phyloP scores from a whole-genome alignment of 2,888 invertebrate genomes.

The Brachypterus glaber region DNA sequence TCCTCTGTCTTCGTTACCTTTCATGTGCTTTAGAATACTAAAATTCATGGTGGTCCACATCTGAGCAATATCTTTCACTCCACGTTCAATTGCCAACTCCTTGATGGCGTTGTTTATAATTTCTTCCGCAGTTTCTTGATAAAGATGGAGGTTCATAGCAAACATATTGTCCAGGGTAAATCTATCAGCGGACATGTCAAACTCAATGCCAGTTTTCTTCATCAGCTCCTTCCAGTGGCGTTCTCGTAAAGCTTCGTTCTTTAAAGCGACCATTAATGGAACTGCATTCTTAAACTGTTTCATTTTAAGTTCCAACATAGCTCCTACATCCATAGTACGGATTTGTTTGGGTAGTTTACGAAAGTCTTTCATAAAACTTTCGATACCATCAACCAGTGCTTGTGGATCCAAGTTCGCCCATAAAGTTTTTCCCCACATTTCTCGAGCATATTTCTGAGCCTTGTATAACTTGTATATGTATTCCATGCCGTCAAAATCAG shows the following conservation, averaged over 20 bases:
- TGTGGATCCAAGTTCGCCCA: constrained; percentile 84
- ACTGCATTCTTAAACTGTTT: constrained; percentile 80
- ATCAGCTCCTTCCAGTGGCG: constrained; percentile 87
- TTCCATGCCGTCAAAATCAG: constrained; percentile 59
- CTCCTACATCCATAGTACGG: constrained; percentile 51
- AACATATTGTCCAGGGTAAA: constrained; percentile 90
- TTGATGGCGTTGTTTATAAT: constrained; percentile 85
- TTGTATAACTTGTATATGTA: constrained; percentile 67
- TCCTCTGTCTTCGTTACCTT: constrained; percentile 71
- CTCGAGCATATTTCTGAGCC: constrained; percentile 65
- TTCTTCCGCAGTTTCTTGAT: constrained; percentile 74
- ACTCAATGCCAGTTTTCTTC: constrained; percentile 71
- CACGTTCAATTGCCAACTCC: constrained; percentile 83
- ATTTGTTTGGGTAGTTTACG: constrained; percentile 61
- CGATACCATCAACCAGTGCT: constrained; percentile 75
- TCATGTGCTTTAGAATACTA: constrained; percentile 55
- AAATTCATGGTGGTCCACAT: constrained; percentile 60
- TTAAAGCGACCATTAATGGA: constrained; percentile 82
- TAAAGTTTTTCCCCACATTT: constrained; percentile 75
- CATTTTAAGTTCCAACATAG: constrained; percentile 70
- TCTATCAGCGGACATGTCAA: constrained; percentile 76
- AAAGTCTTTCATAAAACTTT: constrained; percentile 70
- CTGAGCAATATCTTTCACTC: constrained; percentile 73
- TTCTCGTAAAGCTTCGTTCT: constrained; percentile 82
- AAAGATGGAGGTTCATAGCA: constrained; percentile 80